Base-by-base conservation (phyloP, 1,140 invertebrate genomes). In the Diprion similis region DNA sequence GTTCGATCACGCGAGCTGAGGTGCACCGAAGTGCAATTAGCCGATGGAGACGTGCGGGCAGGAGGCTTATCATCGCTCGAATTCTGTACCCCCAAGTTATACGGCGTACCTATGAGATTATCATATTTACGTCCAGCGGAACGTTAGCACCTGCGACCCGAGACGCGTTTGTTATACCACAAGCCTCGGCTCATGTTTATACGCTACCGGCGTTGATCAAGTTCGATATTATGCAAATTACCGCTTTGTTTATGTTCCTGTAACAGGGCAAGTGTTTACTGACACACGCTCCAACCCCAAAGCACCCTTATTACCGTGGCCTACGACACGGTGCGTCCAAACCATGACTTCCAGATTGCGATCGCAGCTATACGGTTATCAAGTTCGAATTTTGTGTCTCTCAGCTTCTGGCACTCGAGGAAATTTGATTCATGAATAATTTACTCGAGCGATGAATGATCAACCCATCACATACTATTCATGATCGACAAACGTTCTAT, bases 191-290 rank as follows among this genome's bases (percentile, higher is more conserved):
- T 37, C 24, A 8, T 8, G 24, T 37, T 37, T 37, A 37, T 37
- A 37, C 24, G 24, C 24, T 37, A 37, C 24, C 24, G 24, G 24
- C 24, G 24, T 37, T 37, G 24, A 59, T 59, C 51, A 59, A 59
- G 11, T 59, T 59, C 8, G 51, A 59, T 59, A 59, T 59, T 59
- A 59, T 59, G n/a, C 51, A 59, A 59, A 59, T 59, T 59, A 59
- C 51, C 51, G 11, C 11, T 17, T 17, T 17, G 51, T 17, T 59
- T 59, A 37, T 37, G 24, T 37, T 6, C 24, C 24, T 37, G 24
- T 37, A 37, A 37, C 24, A 37, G 24, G 24, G 24, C 24, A 37
- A 37, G 24, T 37, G 24, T 37, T 37, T 37, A 37, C 24, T 37
- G 24, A 37, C 24, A 3, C 24, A 37, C 24, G 24, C 24, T 37